phyloP scores from a whole-genome alignment of 2,797 vertebrate species.

The Micropoecilia bifurca region DNA sequence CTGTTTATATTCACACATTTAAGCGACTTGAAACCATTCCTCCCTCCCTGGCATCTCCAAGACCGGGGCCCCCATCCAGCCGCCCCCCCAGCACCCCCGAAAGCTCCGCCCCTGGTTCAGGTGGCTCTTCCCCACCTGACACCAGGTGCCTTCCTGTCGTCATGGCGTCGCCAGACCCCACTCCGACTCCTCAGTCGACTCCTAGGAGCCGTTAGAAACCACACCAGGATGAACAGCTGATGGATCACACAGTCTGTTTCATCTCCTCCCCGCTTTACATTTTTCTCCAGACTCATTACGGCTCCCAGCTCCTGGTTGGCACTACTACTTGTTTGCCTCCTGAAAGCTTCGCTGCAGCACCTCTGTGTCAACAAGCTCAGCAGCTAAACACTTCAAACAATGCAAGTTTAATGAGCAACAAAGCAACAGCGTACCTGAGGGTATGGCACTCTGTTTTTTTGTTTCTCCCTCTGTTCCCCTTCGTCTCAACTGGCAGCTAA shows the following conservation, averaged over 20 bases:
- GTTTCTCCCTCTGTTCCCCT: slow-evolving; percentile 45
- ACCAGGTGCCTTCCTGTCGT: slow-evolving; percentile 15
- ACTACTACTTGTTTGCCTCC: slow-evolving; percentile 74
- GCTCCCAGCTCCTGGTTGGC: slow-evolving; percentile 59
- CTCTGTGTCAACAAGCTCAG: slow-evolving; percentile 69
- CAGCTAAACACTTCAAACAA: slow-evolving; percentile 78
- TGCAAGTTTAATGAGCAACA: slow-evolving; percentile 79
- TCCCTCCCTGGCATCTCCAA: no score
- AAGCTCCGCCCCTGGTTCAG: no score
- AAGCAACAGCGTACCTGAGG: slow-evolving; percentile 73
- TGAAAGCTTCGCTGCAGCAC: slow-evolving; percentile 54
- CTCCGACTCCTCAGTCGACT: slow-evolving; percentile 56
- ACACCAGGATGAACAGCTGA: slow-evolving; percentile 69
- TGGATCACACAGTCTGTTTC: slow-evolving; percentile 76
- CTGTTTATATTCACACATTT: no score
- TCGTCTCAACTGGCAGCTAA: slow-evolving; percentile 38
- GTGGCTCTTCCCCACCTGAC: slow-evolving; percentile 50
- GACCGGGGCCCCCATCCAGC: no score
- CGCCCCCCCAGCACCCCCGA: no score
- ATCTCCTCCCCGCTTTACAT: slow-evolving; percentile 78
- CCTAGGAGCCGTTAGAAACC: slow-evolving; percentile 68
- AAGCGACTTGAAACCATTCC: no score
- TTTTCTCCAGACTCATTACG: slow-evolving; percentile 79
- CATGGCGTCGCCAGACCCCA: slow-evolving; percentile 21
- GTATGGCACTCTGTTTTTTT: slow-evolving; percentile 19